Percentiles rank a stretch among this genome's conserved stretches.
These are phyloP conservation scores for Dendrolimus kikuchii DNA, from an alignment of 1,140 invertebrate species.

Conservation along the genomic window DNA sequence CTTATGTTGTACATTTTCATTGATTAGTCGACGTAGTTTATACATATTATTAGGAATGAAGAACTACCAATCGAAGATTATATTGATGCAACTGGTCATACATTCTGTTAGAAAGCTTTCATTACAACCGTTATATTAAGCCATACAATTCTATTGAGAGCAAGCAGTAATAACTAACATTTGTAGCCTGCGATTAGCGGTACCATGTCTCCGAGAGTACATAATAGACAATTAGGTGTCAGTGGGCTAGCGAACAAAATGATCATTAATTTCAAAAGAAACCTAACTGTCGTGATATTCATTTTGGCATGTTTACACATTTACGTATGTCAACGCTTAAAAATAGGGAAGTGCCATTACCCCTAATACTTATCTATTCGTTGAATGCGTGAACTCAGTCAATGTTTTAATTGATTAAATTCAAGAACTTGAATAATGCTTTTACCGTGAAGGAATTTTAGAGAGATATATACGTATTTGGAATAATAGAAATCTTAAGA, in stretches of 20 bases:
- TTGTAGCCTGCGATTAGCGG: slow-evolving; percentile 32
- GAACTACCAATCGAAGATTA: too few relatives aligned
- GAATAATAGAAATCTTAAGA: too few relatives aligned
- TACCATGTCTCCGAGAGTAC: slow-evolving; percentile 30
- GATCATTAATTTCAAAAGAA: slow-evolving; percentile 34
- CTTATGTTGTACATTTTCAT: too few relatives aligned
- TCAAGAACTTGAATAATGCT: too few relatives aligned
- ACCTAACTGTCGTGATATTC: slow-evolving; percentile 47
- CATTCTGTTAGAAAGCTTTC: slow-evolving; percentile 15
- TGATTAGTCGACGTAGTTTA: too few relatives aligned
- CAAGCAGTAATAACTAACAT: slow-evolving; percentile 11
- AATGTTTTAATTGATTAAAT: too few relatives aligned
- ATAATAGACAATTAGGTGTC: slow-evolving; percentile 48
- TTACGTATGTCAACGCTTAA: background rate
- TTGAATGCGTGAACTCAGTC: too few relatives aligned
- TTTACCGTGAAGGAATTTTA: too few relatives aligned
- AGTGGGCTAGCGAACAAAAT: slow-evolving; percentile 40
- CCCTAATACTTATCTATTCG: too few relatives aligned
- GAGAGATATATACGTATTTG: too few relatives aligned
- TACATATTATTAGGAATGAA: too few relatives aligned
- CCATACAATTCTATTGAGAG: slow-evolving; percentile 10
- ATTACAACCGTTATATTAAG: slow-evolving; percentile 14
- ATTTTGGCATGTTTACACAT: slow-evolving; percentile 20
- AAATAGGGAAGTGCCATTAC: too few relatives aligned
- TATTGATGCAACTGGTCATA: slow-evolving; percentile 11